These are phyloP conservation scores for Pammene aurita DNA, from an alignment of 2,888 invertebrate genomes.

Conservation along the genomic window DNA sequence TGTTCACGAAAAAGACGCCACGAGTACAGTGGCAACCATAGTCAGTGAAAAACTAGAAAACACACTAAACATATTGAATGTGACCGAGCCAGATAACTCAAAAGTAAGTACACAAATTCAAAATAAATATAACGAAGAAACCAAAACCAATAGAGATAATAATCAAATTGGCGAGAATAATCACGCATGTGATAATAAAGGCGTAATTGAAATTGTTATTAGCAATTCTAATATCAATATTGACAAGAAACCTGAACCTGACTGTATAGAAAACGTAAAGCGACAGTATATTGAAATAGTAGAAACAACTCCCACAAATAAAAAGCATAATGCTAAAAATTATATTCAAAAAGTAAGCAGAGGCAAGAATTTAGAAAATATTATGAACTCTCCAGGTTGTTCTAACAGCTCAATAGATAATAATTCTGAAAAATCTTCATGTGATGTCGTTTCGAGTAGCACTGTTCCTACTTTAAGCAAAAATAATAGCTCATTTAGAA, in stretches of 20 bases:
- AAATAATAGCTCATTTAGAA: conserved; percentile 40
- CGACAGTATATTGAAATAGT: not conserved
- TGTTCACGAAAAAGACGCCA: not conserved
- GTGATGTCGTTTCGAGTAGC: conserved; percentile 46
- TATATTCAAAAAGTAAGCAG: not conserved
- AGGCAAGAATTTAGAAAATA: not conserved
- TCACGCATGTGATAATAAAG: not conserved
- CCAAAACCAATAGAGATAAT: not conserved
- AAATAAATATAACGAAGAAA: not conserved
- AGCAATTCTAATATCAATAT: not conserved
- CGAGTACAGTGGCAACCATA: conserved; percentile 13
- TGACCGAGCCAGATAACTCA: not conserved
- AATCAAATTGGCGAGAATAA: not conserved
- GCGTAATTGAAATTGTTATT: not conserved
- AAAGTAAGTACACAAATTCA: not conserved
- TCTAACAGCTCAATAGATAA: conserved; percentile 3
- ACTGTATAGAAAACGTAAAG: no score
- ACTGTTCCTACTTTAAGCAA: conserved; percentile 51
- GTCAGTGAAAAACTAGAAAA: conserved; percentile 2
- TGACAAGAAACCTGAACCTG: not conserved
- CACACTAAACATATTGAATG: not conserved
- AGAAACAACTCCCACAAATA: not conserved
- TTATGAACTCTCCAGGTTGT: not conserved
- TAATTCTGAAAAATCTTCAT: conserved; percentile 45
- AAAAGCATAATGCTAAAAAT: not conserved